Base-by-base conservation (phyloP, 2,888 invertebrate genomes). In the Druceiella hillmani region DNA sequence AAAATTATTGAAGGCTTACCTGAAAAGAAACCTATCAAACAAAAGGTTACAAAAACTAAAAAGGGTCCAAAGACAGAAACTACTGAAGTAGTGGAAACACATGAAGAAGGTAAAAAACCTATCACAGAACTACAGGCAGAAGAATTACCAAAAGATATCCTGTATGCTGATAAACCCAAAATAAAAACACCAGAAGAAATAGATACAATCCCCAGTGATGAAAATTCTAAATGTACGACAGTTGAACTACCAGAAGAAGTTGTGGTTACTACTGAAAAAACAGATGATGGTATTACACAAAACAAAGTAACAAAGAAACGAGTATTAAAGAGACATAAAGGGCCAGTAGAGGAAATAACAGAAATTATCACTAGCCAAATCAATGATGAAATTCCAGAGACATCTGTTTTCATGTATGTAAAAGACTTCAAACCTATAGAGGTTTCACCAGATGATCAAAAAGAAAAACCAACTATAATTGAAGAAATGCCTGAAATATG, bases 21-120 rank as follows among this genome's bases (percentile, higher is more conserved):
- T 2, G 47, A 45, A 7, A 59, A 59, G 40, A 53, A 55, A 33
- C 40, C 56, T 3, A 43, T 61, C 6, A 56, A 54, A 32, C 59
- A 56, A 40, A 55, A 55, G 4, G 45, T 56, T 2, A 58, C 62
- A 16, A 66, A 62, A 40, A 61, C 55, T 36, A 44, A 53, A 33
- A 54, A 51, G 36, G 40, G 57, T 33, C 54, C 55, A 29, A 52
- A 52, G 29, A 58, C 59, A 16, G 62, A 69, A 52, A 57, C 58
- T 25, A 68, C 65, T n/a, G 63, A 64, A 54, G 66, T 74, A 47
- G 60, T 64, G 47, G 71, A 68, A 1, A 50, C 66, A 15, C 65
- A 69, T 45, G 68, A 69, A 55, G 66, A 66, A 40, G 65, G 64
- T 28, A 61, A 71, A 51, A 54, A 61, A 44, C 68, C 59, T 6